These are phyloP conservation scores for Conchocele bisecta DNA, from an alignment of 2,888 invertebrate species.

Conservation along the genomic window DNA sequence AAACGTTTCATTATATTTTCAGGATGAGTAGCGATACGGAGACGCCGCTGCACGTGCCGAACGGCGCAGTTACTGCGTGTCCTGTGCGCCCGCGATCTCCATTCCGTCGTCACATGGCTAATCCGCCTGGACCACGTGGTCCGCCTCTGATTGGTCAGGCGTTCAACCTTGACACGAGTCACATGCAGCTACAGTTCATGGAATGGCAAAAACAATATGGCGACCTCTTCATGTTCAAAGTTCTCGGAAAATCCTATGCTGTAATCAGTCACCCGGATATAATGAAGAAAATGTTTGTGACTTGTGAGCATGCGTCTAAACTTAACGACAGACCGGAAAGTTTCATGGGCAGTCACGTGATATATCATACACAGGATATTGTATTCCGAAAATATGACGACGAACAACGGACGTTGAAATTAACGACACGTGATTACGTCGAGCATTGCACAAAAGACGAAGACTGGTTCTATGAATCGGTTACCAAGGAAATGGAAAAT, in stretches of 20 bases:
- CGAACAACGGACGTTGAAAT: conserved; percentile 53
- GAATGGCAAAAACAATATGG: conserved; percentile 60
- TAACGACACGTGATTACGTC: conserved; percentile 42
- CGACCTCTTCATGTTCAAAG: conserved; percentile 60
- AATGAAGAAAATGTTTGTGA: conserved; percentile 55
- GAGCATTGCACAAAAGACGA: conserved; percentile 33
- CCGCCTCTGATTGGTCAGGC: conserved; percentile 55
- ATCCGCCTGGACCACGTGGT: conserved; percentile 62
- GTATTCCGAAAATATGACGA: conserved; percentile 59
- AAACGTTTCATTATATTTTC: no score
- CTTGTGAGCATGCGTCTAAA: conserved; percentile 39
- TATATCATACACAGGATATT: conserved; percentile 56
- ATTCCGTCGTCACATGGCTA: background rate
- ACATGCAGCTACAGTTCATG: conserved; percentile 59
- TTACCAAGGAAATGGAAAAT: conserved; percentile 26
- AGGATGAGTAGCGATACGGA: no score
- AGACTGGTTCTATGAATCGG: conserved; percentile 46
- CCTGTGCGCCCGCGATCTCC: background rate
- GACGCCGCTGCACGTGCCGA: no score
- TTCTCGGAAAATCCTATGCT: conserved; percentile 55
- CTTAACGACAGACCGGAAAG: conserved; percentile 60
- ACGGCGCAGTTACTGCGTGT: no score
- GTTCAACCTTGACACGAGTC: conserved; percentile 51
- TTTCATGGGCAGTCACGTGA: conserved; percentile 60
- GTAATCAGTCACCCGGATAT: conserved; percentile 60